Evolutionary conservation across 2,113 vertebrate genomes (phyloP).

Genomic region (Aix galericulata): DNA sequence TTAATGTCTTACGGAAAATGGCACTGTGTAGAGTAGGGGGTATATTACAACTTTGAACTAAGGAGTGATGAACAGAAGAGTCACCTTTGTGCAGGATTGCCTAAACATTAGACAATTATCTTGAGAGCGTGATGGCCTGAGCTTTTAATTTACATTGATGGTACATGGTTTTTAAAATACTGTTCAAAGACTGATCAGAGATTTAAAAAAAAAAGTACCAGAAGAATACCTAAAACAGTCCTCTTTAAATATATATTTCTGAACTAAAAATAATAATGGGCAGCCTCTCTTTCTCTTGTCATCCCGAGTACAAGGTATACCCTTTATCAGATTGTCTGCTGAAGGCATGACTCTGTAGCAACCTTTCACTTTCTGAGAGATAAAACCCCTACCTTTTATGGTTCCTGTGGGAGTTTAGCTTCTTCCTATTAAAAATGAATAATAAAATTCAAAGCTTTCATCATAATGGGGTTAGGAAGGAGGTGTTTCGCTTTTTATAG

Average conservation of each 20-base stretch:
- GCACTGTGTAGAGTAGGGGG: slow-evolving; percentile 8
- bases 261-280: not conserved
- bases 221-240: not conserved
- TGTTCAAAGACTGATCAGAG: not conserved
- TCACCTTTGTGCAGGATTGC: slow-evolving; percentile 44
- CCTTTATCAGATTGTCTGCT: not conserved
- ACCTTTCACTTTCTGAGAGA: slow-evolving; percentile 46
- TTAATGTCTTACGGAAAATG: slow-evolving; percentile 51
- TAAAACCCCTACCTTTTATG: slow-evolving; percentile 60
- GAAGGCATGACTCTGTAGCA: slow-evolving; percentile 43
- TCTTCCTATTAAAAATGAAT: slow-evolving; percentile 74
- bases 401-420: slow-evolving; percentile 70
- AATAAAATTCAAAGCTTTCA: slow-evolving; percentile 73
- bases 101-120: slow-evolving; percentile 42
- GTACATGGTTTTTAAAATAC: not conserved
- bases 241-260: not conserved
- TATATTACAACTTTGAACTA: slow-evolving; percentile 18
- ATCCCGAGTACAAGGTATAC: not conserved
- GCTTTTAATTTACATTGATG: not conserved
- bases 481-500: slow-evolving; percentile 74
- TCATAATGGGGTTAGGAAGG: slow-evolving; percentile 75
- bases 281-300: not conserved
- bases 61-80: slow-evolving; percentile 30
- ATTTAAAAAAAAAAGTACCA: not conserved
- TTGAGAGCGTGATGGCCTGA: not conserved